Conservation (phyloP, 2,797 vertebrate genomes). For the Spinus pinus region DNA sequence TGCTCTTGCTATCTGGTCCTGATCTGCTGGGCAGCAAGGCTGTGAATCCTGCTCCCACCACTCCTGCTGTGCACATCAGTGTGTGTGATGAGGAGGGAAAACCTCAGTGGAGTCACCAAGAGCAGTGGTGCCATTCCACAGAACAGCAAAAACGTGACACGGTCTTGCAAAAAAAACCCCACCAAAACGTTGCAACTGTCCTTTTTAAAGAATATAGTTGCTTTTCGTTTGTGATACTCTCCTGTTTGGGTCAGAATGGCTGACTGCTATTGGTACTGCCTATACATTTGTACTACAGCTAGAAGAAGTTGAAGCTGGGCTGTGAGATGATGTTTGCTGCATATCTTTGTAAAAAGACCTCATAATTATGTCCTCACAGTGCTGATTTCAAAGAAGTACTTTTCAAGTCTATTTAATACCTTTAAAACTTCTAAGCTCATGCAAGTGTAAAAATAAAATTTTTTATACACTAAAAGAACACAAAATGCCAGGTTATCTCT, state of each 20-base stretch:
- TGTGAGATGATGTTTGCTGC: neutral
- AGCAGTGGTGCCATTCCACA: rapidly evolving
- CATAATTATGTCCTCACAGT: neutral
- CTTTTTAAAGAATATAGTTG: neutral
- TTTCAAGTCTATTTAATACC: neutral
- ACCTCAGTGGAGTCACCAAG: neutral
- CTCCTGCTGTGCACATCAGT: rapidly evolving
- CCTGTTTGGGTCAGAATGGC: neutral
- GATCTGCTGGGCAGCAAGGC: neutral
- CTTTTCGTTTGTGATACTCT: neutral
- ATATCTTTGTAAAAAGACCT: neutral
- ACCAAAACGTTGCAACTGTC: neutral
- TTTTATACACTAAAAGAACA: neutral
- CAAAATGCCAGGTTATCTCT: neutral
- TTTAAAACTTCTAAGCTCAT: neutral
- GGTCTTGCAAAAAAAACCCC: neutral
- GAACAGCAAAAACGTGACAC: neutral
- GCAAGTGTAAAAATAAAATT: neutral
- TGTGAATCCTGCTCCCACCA: neutral
- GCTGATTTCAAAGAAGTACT: neutral
- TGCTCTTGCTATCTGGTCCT: neutral
- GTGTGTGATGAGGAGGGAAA: rapidly evolving
- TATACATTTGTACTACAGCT: neutral
- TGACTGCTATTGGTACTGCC: neutral
- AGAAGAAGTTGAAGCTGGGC: neutral